Percentiles rank a stretch among this genome's conserved stretches.
Evolutionary conservation across 1,140 invertebrate species (phyloP).

Genomic region (Thalassaphorura encarpata): DNA sequence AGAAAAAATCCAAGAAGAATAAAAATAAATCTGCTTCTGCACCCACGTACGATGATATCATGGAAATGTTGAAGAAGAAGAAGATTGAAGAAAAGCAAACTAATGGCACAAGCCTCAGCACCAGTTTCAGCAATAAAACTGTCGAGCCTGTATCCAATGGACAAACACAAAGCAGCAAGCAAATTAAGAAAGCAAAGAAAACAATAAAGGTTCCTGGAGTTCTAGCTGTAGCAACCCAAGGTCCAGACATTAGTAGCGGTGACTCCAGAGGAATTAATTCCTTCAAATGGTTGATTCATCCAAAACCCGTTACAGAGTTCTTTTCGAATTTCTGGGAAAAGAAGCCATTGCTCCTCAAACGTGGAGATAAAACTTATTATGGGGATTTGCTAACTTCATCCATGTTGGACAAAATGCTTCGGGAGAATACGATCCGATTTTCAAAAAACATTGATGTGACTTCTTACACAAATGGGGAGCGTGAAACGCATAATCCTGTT

Average conservation of each 20-base stretch:
- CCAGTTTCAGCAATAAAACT: background rate
- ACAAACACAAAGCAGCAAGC: background rate
- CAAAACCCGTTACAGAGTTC: constrained; percentile 52
- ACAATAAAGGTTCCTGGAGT: constrained; percentile 6
- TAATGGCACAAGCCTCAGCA: background rate
- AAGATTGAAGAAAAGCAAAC: background rate
- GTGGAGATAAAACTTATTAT: constrained; percentile 57
- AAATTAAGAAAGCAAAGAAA: background rate
- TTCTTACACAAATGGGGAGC: constrained; percentile 61
- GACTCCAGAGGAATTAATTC: no score
- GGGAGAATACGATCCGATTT: constrained; percentile 55
- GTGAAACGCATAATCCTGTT: constrained; percentile 77
- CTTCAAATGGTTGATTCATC: constrained; percentile 62
- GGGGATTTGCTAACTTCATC: constrained; percentile 60
- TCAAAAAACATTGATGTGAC: constrained; percentile 85
- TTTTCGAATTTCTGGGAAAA: constrained; percentile 67
- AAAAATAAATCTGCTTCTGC: background rate
- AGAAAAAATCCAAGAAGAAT: background rate
- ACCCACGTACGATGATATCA: background rate
- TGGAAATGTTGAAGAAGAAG: background rate
- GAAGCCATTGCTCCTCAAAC: constrained; percentile 59
- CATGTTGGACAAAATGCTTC: constrained; percentile 64
- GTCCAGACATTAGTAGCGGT: constrained; percentile 46
- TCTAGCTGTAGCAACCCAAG: constrained; percentile 36
- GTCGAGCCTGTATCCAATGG: background rate